A percentile compares a stretch with the other conserved stretches of the same genome.
These are phyloP conservation scores for Chondrilla cf. caribensis DNA, from an alignment of 37 sponge, comb jelly and placozoan genomes.

Conservation along the genomic window DNA sequence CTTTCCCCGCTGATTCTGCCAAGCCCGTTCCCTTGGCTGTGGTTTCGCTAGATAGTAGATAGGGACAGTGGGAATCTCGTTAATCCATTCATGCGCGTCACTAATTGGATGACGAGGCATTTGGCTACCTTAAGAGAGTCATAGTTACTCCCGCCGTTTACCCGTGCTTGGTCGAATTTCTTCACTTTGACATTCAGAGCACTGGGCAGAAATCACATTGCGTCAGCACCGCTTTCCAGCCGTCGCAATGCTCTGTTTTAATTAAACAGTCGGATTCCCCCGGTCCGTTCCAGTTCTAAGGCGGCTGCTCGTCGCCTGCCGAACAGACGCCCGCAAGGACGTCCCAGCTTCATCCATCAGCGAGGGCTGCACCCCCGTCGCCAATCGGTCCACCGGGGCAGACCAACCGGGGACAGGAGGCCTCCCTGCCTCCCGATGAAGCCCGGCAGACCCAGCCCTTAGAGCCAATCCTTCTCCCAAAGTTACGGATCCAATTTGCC, in stretches of 20 bases:
- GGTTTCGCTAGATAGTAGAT: constrained; percentile 90
- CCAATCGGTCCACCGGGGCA: constrained; percentile 16
- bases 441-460: constrained; percentile 77
- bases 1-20: constrained; percentile 88
- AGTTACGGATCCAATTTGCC: constrained; percentile 71
- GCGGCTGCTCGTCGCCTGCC: constrained; percentile 39
- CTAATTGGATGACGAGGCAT: constrained; percentile 85
- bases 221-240: constrained; percentile 66
- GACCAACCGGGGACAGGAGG: constrained; percentile 45
- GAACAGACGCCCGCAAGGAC: constrained; percentile 29
- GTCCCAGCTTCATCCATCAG: constrained; percentile 46
- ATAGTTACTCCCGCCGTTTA: constrained; percentile 93
- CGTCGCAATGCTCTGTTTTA: too few relatives aligned
- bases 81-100: constrained; percentile 63
- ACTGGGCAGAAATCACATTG: constrained; percentile 94
- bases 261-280: too few relatives aligned
- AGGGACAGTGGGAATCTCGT: constrained; percentile 85
- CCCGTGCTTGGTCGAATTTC: constrained; percentile 92
- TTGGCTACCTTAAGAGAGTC: constrained; percentile 84
- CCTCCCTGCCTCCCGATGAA: constrained; percentile 47
- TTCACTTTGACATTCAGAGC: constrained; percentile 95
- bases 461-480: constrained; percentile 73
- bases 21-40: constrained; percentile 92
- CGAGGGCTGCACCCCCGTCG: constrained; percentile 29
- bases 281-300: too few relatives aligned